These are phyloP conservation scores for Urocynchramus pylzowi DNA, from an alignment of 2,113 vertebrate species.

Conservation along the genomic window DNA sequence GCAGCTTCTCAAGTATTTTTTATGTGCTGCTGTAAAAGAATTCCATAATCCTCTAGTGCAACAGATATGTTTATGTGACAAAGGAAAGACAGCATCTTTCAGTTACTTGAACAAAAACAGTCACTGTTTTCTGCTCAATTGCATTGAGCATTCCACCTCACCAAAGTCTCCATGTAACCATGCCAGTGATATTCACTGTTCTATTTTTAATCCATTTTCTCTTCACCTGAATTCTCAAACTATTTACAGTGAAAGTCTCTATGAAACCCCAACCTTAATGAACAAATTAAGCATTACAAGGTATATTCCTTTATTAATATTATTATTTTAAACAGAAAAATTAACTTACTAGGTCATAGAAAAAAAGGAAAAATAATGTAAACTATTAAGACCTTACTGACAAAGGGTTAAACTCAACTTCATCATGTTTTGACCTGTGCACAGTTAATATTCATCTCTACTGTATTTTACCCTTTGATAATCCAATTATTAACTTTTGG, in stretches of 20 bases:
- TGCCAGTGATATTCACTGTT: not conserved
- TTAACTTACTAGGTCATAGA: not conserved
- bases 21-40: not conserved
- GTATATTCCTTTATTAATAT: fast-evolving
- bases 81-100: not conserved
- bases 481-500: not conserved
- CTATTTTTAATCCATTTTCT: not conserved
- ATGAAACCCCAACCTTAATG: not conserved
- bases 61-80: not conserved
- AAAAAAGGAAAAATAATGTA: not conserved
- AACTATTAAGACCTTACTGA: not conserved
- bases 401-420: not conserved
- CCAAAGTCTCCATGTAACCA: not conserved
- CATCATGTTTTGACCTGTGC: not conserved
- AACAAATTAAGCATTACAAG: not conserved
- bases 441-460: not conserved
- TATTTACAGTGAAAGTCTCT: not conserved
- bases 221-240: not conserved
- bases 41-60: not conserved
- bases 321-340: not conserved
- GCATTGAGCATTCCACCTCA: not conserved
- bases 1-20: not conserved
- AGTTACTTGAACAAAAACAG: not conserved
- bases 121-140: not conserved
- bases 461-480: not conserved